These are phyloP conservation scores for Dolichopus griseipennis DNA, from an alignment of 2,888 invertebrate species.

Conservation along the genomic window DNA sequence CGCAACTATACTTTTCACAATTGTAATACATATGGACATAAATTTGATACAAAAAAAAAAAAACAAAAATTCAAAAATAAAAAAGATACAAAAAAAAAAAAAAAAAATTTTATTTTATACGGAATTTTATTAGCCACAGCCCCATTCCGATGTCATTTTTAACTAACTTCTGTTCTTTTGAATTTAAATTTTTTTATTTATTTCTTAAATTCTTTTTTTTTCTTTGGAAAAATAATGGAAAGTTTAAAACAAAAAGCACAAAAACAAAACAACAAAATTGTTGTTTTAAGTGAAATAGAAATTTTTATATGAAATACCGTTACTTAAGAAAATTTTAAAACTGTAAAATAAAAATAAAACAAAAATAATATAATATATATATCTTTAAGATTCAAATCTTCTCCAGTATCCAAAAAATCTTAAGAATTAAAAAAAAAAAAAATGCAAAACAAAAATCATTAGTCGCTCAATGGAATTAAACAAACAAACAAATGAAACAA, in stretches of 20 bases:
- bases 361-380: not conserved
- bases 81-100: not conserved
- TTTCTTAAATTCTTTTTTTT: too few relatives aligned
- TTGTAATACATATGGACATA: too few relatives aligned
- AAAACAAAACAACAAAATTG: too few relatives aligned
- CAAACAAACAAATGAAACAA: too few relatives aligned
- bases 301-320: not conserved
- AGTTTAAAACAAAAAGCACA: too few relatives aligned
- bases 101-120: not conserved
- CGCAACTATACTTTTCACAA: too few relatives aligned
- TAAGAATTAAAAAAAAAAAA: too few relatives aligned
- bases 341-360: not conserved
- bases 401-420: not conserved
- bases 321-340: not conserved
- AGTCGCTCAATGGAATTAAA: not conserved
- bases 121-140: conserved; percentile 4
- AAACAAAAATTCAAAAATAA: too few relatives aligned
- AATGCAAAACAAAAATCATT: too few relatives aligned
- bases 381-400: not conserved
- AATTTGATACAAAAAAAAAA: too few relatives aligned
- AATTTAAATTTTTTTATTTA: too few relatives aligned
- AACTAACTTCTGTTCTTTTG: not conserved
- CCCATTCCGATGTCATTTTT: not conserved
- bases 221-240: too few relatives aligned
- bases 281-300: not conserved